Evolutionary conservation across 2,888 invertebrate species (phyloP).

Genomic region (Rhorus exstirpatorius): DNA sequence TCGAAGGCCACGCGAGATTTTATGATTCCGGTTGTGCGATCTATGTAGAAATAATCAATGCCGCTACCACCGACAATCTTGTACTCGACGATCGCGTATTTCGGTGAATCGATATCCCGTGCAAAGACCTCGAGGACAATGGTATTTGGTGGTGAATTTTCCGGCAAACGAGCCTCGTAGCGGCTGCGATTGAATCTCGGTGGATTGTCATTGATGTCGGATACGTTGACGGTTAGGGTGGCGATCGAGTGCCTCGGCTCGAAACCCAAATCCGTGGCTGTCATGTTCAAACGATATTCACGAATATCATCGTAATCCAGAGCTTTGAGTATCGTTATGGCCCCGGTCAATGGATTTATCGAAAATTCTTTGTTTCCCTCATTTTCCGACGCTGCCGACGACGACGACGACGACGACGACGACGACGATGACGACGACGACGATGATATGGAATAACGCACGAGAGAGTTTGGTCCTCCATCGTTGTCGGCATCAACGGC

Average conservation of each 20-base stretch:
- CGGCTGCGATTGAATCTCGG: conserved; percentile 93
- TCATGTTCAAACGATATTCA: conserved; percentile 95
- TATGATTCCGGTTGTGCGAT: conserved; percentile 92
- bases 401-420: too few species aligned
- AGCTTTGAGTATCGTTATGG: conserved; percentile 92
- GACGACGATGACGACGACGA: too few species aligned
- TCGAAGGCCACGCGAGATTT: conserved; percentile 93
- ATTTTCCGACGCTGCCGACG: conserved; percentile 94
- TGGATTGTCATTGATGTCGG: conserved; percentile 97
- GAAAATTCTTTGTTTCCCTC: conserved; percentile 93
- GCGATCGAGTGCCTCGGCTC: conserved; percentile 92
- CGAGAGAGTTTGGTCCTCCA: conserved; percentile 96
- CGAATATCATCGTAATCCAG: conserved; percentile 95
- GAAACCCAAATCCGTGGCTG: conserved; percentile 95
- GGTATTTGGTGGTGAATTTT: conserved; percentile 93
- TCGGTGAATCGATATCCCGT: conserved; percentile 94
- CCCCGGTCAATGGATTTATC: conserved; percentile 92
- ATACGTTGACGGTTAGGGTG: conserved; percentile 93
- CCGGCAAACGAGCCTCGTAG: conserved; percentile 93
- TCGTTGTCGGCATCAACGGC: conserved; percentile 95
- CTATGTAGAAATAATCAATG: conserved; percentile 92
- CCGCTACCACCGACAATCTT: conserved; percentile 92
- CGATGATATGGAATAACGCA: too few species aligned
- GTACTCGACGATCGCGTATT: conserved; percentile 95
- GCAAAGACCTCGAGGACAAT: conserved; percentile 91